Conservation (phyloP, 2,113 vertebrate species). For the Phycodurus eques region DNA sequence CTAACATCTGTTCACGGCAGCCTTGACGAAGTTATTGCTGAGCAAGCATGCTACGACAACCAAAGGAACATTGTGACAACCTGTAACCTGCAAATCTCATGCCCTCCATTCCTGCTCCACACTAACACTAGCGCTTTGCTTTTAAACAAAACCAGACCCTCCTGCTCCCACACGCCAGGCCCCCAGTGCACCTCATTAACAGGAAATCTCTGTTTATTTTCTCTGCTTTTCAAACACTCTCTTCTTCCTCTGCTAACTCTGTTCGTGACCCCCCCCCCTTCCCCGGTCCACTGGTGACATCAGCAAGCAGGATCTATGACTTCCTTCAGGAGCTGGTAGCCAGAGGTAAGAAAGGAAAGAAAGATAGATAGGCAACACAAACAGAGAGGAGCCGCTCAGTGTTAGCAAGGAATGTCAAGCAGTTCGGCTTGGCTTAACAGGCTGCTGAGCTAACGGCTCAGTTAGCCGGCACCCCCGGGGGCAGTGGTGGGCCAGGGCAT, state of each 20-base stretch:
- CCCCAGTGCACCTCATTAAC: slow-evolving; percentile 67
- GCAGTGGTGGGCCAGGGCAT: slow-evolving; percentile 27
- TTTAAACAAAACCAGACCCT: slow-evolving; percentile 72
- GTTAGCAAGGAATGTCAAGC: slow-evolving; percentile 63
- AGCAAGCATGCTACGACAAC: slow-evolving; percentile 30
- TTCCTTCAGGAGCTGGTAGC: slow-evolving; percentile 62
- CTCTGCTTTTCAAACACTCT: slow-evolving; percentile 71
- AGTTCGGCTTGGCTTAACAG: slow-evolving; percentile 45
- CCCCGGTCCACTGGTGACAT: slow-evolving; percentile 43
- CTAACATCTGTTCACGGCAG: slow-evolving; percentile 17
- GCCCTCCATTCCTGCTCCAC: slow-evolving; percentile 5
- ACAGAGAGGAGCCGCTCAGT: slow-evolving; percentile 35
- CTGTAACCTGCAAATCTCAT: slow-evolving; percentile 51
- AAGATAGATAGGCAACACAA: slow-evolving; percentile 53
- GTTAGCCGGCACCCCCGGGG: slow-evolving; percentile 45
- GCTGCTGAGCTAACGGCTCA: slow-evolving; percentile 54
- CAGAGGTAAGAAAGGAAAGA: slow-evolving; percentile 47
- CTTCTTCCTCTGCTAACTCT: slow-evolving; percentile 65
- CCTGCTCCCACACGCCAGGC: slow-evolving; percentile 49
- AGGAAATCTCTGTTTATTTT: slow-evolving; percentile 79
- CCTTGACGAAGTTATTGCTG: slow-evolving; percentile 30
- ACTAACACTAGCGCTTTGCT: slow-evolving; percentile 52
- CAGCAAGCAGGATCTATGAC: slow-evolving; percentile 65
- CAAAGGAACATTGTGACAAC: slow-evolving; percentile 43
- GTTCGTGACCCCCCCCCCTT: slow-evolving; percentile 37